Base-by-base conservation (phyloP, 2,888 invertebrate genomes). In the Antheraea assamensis region DNA sequence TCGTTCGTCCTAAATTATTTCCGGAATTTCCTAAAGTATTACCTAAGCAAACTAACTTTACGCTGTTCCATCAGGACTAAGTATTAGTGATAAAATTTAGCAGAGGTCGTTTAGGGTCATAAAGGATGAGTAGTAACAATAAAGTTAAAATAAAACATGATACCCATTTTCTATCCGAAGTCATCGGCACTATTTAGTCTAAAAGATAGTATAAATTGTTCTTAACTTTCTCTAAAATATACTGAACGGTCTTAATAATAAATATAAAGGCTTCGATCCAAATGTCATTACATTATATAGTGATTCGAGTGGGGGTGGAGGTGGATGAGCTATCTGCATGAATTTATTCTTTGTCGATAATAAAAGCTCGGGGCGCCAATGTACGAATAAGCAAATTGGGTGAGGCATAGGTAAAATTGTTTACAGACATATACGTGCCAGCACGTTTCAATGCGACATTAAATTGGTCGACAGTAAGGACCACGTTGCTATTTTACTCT, bases 291-390 rank as follows among this genome's bases (percentile, higher is more conserved):
- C 21, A 66, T 66, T 66, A 35, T 30, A 35, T 66, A 66, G 66
- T 66, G 35, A 66, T 66, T 66, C 35, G 21, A 30, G 27, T 64
- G 24, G 61, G 52, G 21, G 1, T 49, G 24, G 61, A 66, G 21
- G 1, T 49, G 70, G 70, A 52, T 71, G 47, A 74, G 71, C 71
- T 15, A 73, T 76, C 75, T 78, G 68, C 42, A 58, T 31, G 75
- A 79, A 77, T 80, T 82, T 86, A 83, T 82, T 86, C 83, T 86
- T 81, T 84, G 82, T 75, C 75, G 75, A 83, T 86, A 88, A 89
- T 89, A 89, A 89, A 88, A 85, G 79, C 80, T 79, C 87, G 90
- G n/a, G n/a, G 88, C 88, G 88, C 88, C 88, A 82, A 81, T 87
- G 85, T 83, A 83, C 80, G 82, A 81, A 81, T 86, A 87, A 89